phyloP scores from a whole-genome alignment of 2,888 invertebrate species.

The Leptura quadrifasciata region DNA sequence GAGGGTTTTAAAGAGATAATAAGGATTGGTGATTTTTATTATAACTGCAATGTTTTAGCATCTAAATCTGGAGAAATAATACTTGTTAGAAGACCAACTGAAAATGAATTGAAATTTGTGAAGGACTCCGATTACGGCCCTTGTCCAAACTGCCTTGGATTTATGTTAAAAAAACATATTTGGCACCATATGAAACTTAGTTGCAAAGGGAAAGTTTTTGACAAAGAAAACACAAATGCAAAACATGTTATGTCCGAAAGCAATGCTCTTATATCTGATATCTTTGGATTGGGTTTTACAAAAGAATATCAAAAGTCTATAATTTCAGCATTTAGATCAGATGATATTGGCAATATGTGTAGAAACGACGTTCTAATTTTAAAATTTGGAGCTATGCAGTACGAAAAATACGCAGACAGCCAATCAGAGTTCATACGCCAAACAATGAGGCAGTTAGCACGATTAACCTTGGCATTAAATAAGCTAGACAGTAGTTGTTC shows the following conservation, averaged over 20 bases:
- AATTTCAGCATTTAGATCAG: neutral
- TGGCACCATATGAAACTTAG: constrained; percentile 35
- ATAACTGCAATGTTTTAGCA: neutral
- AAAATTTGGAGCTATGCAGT: constrained; percentile 37
- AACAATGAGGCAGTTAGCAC: constrained; percentile 41
- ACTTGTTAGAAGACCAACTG: constrained; percentile 6
- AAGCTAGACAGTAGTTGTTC: neutral
- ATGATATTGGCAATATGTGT: neutral
- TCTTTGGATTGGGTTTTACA: neutral
- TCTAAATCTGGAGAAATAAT: neutral
- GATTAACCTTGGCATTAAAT: constrained; percentile 7
- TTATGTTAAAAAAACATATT: constrained; percentile 44
- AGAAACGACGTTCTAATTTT: constrained; percentile 33
- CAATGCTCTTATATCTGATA: neutral
- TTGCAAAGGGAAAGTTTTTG: constrained; percentile 9
- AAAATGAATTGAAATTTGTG: neutral
- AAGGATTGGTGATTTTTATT: constrained; percentile 9
- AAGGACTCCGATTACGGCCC: constrained; percentile 30
- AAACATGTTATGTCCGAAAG: neutral
- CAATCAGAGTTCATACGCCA: constrained; percentile 44
- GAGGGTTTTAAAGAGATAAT: constrained; percentile 2
- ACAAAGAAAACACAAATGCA: neutral
- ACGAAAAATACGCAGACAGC: constrained; percentile 35
- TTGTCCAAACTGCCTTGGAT: constrained; percentile 45
- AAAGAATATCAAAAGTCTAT: neutral